phyloP scores from a whole-genome alignment of 2,888 invertebrate genomes.

The Scotopteryx bipunctaria region DNA sequence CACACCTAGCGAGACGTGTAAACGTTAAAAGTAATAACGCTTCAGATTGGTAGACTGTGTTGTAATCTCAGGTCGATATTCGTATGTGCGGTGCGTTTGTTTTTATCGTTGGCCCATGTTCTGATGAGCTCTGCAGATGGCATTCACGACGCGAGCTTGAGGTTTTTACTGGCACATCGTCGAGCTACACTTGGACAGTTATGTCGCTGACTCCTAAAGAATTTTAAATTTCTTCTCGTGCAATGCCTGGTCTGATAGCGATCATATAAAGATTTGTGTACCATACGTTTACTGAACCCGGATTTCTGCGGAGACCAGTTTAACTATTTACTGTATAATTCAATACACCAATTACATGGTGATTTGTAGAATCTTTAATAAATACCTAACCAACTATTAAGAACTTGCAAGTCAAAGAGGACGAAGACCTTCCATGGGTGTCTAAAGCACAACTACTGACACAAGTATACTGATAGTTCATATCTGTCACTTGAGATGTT shows the following conservation, averaged over 20 bases:
- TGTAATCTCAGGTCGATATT: constrained; percentile 47
- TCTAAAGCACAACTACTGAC: background rate
- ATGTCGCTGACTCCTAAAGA: constrained; percentile 57
- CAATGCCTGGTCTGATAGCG: constrained; percentile 45
- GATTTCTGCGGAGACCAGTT: background rate
- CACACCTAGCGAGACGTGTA: constrained; percentile 41
- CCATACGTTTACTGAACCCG: constrained; percentile 6
- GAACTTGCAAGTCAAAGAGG: too few relatives aligned
- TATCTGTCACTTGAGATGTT: background rate
- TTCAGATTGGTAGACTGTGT: constrained; percentile 51
- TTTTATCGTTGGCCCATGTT: constrained; percentile 63
- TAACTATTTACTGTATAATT: too few relatives aligned
- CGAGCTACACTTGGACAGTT: constrained; percentile 57
- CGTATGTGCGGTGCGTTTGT: constrained; percentile 63
- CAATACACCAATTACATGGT: too few relatives aligned
- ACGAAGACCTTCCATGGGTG: background rate
- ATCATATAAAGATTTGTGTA: constrained; percentile 31
- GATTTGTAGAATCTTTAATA: too few relatives aligned
- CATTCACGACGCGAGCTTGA: constrained; percentile 60
- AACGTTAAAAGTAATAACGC: constrained; percentile 34
- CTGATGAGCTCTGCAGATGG: constrained; percentile 64
- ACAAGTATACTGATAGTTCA: background rate
- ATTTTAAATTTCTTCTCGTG: constrained; percentile 53
- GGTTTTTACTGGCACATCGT: constrained; percentile 60
- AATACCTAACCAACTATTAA: too few relatives aligned